Evolutionary conservation across 2,113 vertebrate species (phyloP).

Genomic region (Dolichallabes microphthalmus): DNA sequence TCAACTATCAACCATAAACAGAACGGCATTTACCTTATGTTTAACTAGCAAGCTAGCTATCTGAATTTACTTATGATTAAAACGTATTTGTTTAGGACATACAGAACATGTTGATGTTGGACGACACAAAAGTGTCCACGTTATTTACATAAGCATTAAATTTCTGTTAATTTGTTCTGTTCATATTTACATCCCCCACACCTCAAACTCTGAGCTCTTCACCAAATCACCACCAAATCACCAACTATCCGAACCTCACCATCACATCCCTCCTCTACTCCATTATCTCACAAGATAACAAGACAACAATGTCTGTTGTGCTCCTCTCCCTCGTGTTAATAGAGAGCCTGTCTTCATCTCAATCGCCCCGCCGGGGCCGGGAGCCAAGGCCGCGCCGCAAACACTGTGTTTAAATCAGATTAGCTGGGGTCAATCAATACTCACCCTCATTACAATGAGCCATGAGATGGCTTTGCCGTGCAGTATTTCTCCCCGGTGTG

Average conservation of each 20-base stretch:
- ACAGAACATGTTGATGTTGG: background rate
- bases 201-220: background rate
- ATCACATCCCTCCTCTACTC: background rate
- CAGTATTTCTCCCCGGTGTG: constrained; percentile 73
- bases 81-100: too few species aligned
- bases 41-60: too few species aligned
- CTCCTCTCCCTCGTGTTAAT: background rate
- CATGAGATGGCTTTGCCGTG: constrained; percentile 69
- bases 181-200: background rate
- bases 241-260: background rate
- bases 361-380: constrained; percentile 57
- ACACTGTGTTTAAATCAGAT: constrained; percentile 83
- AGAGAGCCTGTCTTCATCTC: constrained; percentile 30
- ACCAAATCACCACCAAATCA: background rate
- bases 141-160: background rate
- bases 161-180: background rate
- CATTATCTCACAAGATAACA: constrained; percentile 14
- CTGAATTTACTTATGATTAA: too few species aligned
- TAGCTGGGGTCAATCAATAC: constrained; percentile 80
- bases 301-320: constrained; percentile 19
- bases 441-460: constrained; percentile 74
- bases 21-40: too few species aligned
- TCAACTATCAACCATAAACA: too few species aligned
- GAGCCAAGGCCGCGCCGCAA: constrained; percentile 64
- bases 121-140: background rate